Evolutionary conservation across 35 echinoderm and acorn worm genomes (phyloP).

Genomic region (Patiria miniata): DNA sequence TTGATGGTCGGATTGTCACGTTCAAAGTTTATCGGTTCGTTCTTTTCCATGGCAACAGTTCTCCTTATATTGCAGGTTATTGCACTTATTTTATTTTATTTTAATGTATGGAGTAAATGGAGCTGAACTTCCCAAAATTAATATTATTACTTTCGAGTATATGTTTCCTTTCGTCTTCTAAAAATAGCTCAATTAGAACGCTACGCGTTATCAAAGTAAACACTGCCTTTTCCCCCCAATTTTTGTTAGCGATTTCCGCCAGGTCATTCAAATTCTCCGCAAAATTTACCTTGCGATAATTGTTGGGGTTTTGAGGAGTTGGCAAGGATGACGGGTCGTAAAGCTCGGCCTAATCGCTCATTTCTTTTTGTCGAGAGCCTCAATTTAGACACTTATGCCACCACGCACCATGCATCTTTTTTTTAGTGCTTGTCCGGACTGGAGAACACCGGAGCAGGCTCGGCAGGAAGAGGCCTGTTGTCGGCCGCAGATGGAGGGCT

Average conservation of each 20-base stretch:
- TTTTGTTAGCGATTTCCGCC: neutral
- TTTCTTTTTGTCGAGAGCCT: constrained; percentile 29
- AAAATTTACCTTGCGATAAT: neutral
- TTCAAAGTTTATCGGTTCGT: too few relatives aligned
- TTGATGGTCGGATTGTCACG: too few relatives aligned
- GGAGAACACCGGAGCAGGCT: neutral
- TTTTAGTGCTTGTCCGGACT: neutral
- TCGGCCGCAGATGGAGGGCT: neutral
- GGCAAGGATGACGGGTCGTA: neutral
- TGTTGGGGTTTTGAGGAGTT: neutral
- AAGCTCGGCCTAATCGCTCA: neutral
- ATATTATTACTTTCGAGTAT: too few relatives aligned
- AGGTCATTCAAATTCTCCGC: neutral
- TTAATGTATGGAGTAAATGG: too few relatives aligned
- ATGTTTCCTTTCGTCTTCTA: too few relatives aligned
- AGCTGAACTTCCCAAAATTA: too few relatives aligned
- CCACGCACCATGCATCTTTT: neutral
- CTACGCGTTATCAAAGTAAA: neutral
- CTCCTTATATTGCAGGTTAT: too few relatives aligned
- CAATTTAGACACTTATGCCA: constrained; percentile 2
- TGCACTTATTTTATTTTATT: too few relatives aligned
- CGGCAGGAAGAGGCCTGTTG: neutral
- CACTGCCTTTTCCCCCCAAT: neutral
- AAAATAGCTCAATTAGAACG: too few relatives aligned
- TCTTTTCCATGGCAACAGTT: too few relatives aligned